Conservation (phyloP, 2,888 invertebrate genomes). For the Ctenicera cuprea region DNA sequence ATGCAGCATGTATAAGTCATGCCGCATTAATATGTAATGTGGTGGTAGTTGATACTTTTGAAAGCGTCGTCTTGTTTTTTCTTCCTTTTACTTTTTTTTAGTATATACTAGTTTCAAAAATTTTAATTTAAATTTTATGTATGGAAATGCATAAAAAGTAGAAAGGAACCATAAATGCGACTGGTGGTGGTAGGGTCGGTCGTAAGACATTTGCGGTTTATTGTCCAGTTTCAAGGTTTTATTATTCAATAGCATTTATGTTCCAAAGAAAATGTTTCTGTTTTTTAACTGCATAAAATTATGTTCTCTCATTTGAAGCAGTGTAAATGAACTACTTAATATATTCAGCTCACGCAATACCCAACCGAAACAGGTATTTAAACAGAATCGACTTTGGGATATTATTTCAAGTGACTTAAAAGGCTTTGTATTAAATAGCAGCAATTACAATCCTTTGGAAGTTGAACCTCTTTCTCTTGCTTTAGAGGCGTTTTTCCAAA, state of each 20-base stretch:
- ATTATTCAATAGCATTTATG: not conserved
- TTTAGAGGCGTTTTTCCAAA: no score
- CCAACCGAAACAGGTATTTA: not conserved
- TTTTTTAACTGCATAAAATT: conserved; percentile 18
- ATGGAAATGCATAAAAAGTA: not conserved
- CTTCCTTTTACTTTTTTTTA: not conserved
- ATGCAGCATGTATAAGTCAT: conserved; percentile 9
- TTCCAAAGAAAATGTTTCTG: conserved; percentile 12
- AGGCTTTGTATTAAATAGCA: no score
- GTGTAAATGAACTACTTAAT: conserved; percentile 24
- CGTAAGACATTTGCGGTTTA: conserved; percentile 19
- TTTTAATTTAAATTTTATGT: not conserved
- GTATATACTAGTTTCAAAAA: not conserved
- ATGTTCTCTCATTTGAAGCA: conserved; percentile 9
- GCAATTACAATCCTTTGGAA: no score
- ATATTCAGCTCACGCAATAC: conserved; percentile 23
- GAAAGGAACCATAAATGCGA: conserved; percentile 4
- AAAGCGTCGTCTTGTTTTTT: not conserved
- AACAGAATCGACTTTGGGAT: not conserved
- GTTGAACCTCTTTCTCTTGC: no score
- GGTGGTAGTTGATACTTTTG: no score
- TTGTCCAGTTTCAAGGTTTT: conserved; percentile 28
- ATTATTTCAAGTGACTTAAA: not conserved
- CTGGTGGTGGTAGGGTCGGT: not conserved
- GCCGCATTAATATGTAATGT: not conserved